phyloP scores from a whole-genome alignment of 2,888 invertebrate genomes.

The Cactoblastis cactorum region DNA sequence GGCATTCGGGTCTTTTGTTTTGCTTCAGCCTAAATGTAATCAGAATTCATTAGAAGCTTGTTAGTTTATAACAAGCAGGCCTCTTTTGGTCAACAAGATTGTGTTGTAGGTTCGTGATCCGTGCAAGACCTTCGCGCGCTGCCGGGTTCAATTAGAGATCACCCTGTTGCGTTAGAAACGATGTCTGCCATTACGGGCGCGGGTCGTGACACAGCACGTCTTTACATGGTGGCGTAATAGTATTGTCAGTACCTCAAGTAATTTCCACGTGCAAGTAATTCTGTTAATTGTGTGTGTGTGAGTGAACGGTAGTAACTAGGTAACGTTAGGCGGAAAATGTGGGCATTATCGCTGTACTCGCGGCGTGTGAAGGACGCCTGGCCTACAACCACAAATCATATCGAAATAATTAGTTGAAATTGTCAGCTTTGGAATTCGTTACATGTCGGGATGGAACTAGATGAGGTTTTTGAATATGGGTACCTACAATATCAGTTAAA shows the following conservation, averaged over 20 bases:
- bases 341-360: slow-evolving; percentile 52
- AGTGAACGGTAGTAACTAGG: slow-evolving; percentile 37
- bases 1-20: neutral
- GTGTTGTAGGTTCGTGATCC: slow-evolving; percentile 36
- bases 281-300: slow-evolving; percentile 41
- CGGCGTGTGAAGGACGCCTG: slow-evolving; percentile 41
- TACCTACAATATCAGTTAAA: neutral
- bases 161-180: slow-evolving; percentile 53
- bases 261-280: slow-evolving; percentile 54
- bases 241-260: slow-evolving; percentile 36
- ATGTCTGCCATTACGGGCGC: slow-evolving; percentile 45
- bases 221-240: slow-evolving; percentile 55
- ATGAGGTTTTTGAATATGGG: neutral
- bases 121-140: slow-evolving; percentile 48
- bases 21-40: neutral
- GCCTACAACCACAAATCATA: neutral
- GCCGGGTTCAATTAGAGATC: slow-evolving; percentile 61
- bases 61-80: slow-evolving; percentile 20
- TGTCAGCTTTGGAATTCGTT: neutral
- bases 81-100: slow-evolving; percentile 34
- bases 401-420: neutral
- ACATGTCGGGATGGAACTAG: neutral
- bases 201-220: slow-evolving; percentile 61
- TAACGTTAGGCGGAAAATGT: slow-evolving; percentile 48
- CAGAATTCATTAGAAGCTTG: slow-evolving; percentile 9